Percentiles rank a stretch among this genome's conserved stretches.
Evolutionary conservation across 2,888 invertebrate species (phyloP).

Genomic region (Clostera curtula): DNA sequence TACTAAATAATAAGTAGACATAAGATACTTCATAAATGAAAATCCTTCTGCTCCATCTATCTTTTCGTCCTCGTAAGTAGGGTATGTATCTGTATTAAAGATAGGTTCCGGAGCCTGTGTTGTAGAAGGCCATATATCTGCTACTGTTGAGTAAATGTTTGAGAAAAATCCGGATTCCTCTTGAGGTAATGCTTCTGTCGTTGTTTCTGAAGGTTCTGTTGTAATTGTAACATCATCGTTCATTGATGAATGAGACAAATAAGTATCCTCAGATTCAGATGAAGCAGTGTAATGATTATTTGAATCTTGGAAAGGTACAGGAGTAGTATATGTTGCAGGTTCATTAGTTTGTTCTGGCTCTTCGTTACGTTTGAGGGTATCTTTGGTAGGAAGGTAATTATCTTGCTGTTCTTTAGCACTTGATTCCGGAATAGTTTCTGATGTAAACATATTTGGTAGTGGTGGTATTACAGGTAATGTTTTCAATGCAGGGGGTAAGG

Average conservation of each 20-base stretch:
- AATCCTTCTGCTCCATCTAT: slow-evolving; percentile 37
- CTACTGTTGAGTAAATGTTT: slow-evolving; percentile 45
- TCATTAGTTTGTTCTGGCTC: no score
- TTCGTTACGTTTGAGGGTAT: no score
- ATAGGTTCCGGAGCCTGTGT: slow-evolving; percentile 42
- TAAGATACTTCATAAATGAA: slow-evolving; percentile 50
- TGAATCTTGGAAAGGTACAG: no score
- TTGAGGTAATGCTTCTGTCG: slow-evolving; percentile 16
- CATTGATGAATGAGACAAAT: slow-evolving; percentile 1
- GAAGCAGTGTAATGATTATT: neutral
- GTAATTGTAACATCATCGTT: slow-evolving; percentile 17
- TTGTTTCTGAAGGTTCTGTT: slow-evolving; percentile 18
- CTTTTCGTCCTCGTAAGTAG: slow-evolving; percentile 25
- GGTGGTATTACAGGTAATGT: no score
- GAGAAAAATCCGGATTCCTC: slow-evolving; percentile 41
- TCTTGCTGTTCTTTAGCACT: no score
- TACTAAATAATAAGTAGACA: slow-evolving; percentile 41
- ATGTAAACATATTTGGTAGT: no score
- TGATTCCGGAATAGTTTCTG: no score
- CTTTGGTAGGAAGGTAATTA: no score
- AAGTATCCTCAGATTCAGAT: slow-evolving; percentile 5
- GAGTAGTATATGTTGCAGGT: no score
- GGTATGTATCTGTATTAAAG: slow-evolving; percentile 35
- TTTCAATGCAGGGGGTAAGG: no score
- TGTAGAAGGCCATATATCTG: slow-evolving; percentile 48